A percentile compares a stretch with the other conserved stretches of the same genome.
Conservation (phyloP, 2,888 invertebrate genomes). For the Unio pictorum region DNA sequence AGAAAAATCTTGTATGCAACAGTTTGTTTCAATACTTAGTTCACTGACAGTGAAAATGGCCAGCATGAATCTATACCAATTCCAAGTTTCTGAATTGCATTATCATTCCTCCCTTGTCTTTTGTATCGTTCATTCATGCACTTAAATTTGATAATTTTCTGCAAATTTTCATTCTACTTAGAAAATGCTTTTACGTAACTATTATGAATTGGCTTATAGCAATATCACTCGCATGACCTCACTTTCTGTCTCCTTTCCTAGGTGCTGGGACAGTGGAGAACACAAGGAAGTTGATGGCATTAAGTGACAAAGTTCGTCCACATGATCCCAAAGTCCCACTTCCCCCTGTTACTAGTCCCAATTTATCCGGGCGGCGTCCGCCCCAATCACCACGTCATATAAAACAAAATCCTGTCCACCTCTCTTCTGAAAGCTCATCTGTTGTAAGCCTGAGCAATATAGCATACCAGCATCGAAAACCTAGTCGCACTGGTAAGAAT, state of each 20-base stretch:
- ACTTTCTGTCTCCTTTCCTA: conserved; percentile 43
- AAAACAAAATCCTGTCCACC: conserved; percentile 78
- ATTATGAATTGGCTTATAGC: too few species aligned
- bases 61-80: too few species aligned
- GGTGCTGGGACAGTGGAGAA: conserved; percentile 97
- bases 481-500: conserved; percentile 72
- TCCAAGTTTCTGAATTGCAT: too few species aligned
- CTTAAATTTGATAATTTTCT: too few species aligned
- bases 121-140: too few species aligned
- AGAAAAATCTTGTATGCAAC: too few species aligned
- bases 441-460: conserved; percentile 93
- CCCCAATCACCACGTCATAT: conserved; percentile 83
- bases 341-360: conserved; percentile 57
- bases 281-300: conserved; percentile 92
- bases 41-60: too few species aligned
- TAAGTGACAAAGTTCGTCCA: conserved; percentile 76
- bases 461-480: conserved; percentile 82
- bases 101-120: too few species aligned
- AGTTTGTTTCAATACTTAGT: too few species aligned
- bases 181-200: too few species aligned
- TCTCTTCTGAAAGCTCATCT: conserved; percentile 95
- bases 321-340: conserved; percentile 65
- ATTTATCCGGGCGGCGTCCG: conserved; percentile 78
- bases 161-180: too few species aligned
- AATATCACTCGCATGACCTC: too few species aligned